Conservation (phyloP, 2,888 invertebrate genomes). For the Cephus nigrinus region DNA sequence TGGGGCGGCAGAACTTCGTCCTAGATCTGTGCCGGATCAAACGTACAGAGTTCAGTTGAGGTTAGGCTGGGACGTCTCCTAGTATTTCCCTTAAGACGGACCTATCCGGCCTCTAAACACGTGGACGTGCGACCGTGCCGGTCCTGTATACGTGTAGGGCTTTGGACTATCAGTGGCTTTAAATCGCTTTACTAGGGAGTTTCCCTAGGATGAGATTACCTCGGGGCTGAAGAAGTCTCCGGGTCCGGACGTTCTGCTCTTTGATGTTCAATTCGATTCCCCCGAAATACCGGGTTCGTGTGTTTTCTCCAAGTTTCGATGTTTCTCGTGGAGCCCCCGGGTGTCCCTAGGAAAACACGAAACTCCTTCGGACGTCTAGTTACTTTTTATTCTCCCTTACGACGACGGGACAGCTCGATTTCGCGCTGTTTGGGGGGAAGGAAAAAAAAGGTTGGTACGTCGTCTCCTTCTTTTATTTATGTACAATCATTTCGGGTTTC, state of each 20-base stretch:
- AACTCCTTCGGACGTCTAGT: not conserved
- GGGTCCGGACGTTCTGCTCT: not conserved
- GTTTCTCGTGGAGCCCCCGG: not conserved
- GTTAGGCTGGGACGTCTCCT: not conserved
- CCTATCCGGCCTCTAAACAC: not conserved
- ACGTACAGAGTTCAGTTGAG: not conserved
- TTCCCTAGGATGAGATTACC: not conserved
- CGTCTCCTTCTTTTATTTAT: not conserved
- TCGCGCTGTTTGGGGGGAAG: not conserved
- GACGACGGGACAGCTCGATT: not conserved
- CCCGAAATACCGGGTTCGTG: not conserved
- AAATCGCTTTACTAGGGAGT: not conserved
- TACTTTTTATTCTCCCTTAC: not conserved
- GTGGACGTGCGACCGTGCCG: not conserved
- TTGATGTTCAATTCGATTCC: constrained; percentile 6
- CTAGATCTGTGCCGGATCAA: not conserved
- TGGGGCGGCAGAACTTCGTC: too few species aligned
- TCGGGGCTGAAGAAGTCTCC: not conserved
- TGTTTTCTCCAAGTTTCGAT: not conserved
- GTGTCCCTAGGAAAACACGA: not conserved
- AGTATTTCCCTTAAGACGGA: not conserved
- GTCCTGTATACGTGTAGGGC: not conserved
- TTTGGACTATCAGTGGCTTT: not conserved
- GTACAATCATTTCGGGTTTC: not conserved
- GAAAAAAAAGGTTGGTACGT: not conserved